These are phyloP conservation scores for Drosophila orosa DNA, from an alignment of 1,140 invertebrate species.

Conservation along the genomic window DNA sequence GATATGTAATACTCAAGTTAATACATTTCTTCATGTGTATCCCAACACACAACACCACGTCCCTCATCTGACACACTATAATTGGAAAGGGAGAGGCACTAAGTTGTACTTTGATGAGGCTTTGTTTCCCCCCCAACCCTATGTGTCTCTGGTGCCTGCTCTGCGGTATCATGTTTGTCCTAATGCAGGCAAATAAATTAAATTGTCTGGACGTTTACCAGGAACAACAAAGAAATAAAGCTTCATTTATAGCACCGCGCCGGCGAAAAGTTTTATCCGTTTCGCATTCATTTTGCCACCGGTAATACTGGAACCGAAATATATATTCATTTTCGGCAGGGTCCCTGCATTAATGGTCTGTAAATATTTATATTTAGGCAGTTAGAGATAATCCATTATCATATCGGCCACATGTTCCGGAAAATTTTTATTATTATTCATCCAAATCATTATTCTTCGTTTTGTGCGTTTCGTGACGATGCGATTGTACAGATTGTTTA, in stretches of 20 bases:
- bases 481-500: conserved; percentile 2
- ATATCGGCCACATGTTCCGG: conserved; percentile 36
- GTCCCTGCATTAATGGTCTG: conserved; percentile 9
- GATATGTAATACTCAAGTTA: not conserved
- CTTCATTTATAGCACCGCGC: conserved; percentile 33
- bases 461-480: conserved; percentile 17
- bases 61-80: conserved; percentile 32
- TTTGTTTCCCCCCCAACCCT: conserved; percentile 1
- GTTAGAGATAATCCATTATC: conserved; percentile 37
- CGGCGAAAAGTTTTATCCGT: conserved; percentile 21
- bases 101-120: conserved; percentile 36
- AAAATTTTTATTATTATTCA: conserved; percentile 25
- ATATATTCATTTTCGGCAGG: conserved; percentile 16
- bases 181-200: conserved; percentile 68
- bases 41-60: conserved; percentile 6
- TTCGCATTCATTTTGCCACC: conserved; percentile 30
- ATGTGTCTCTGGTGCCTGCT: conserved; percentile 15
- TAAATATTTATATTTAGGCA: conserved; percentile 8
- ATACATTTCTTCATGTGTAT: conserved; percentile 11
- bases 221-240: conserved; percentile 33
- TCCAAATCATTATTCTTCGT: conserved; percentile 9
- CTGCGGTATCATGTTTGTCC: conserved; percentile 51
- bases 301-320: not conserved
- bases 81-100: conserved; percentile 12
- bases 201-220: conserved; percentile 47